Base-by-base conservation (phyloP, 2,113 vertebrate genomes). In the Perca fluviatilis region DNA sequence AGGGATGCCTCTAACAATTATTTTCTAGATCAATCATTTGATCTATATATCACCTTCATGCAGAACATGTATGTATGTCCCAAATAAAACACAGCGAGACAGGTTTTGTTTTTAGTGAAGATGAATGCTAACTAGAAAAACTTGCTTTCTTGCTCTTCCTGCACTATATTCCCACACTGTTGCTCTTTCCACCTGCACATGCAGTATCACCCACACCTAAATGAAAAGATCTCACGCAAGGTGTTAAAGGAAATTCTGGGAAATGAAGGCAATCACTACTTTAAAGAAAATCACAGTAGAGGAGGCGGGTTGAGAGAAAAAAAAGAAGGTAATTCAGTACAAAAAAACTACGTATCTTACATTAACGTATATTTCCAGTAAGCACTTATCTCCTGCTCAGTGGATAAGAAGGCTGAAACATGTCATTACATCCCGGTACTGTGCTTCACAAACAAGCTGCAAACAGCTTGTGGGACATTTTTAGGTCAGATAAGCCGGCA, bases 151-250 rank as follows among this genome's bases (percentile, higher is more conserved):
- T 56, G 15, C 25, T 43, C 65, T 53, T n/a, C 11, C 53, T 67
- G 54, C 49, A 8, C 54, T 46, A 6, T 14, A 19, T 51, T 50
- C 18, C 40, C 67, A 77, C 80, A 30, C 27, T 18, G 2, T 19
- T 60, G 33, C 54, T 77, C 61, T 21, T 5, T 53, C 51, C 66
- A 36, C 80, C 46, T 2, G 71, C 75, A n/a, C 46, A 56, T 2
- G 40, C 16, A 46, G 10, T 4, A n/a, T 12, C 53, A 33, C 66
- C 53, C 33, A 82, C 74, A 69, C 10, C 51, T 47, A 51, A 54
- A 58, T 8, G 36, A 47, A 76, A 27, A 73, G 1, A 63, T 49
- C 50, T 80, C 76, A 50, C 25, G 3, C 5, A 1, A 11, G 47
- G 46, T 9, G 0, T 16, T 25, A 2, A n/a, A 57, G 33, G 27